Base-by-base conservation (phyloP, 2,797 vertebrate species). In the Psittacula echo region DNA sequence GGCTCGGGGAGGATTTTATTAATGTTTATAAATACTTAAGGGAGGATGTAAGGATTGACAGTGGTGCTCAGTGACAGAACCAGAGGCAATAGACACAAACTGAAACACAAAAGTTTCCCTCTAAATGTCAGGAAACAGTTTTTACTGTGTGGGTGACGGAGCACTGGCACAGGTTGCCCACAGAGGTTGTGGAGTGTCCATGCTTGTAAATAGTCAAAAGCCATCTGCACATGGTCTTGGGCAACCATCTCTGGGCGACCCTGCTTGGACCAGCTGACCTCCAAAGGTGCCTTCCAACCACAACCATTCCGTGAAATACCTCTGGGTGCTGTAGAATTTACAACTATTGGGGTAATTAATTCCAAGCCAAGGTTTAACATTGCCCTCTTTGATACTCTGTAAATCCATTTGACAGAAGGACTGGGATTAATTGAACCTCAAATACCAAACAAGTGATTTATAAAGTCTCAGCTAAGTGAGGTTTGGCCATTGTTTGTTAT, bases 291-390 rank as follows among this genome's bases (percentile, higher is more conserved):
- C 19, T 92, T 82, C n/a, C n/a, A 54, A 8, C 13, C 27, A 41
- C 47, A 82, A 26, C 15, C 34, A 5, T 62, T 94, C 66, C 68
- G 30, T 72, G 60, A 80, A 50, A 37, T 93, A 47, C 13, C 29
- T 92, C 60, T 81, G 71, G 58, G 79, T 91, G 34, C 88, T 50
- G 22, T 71, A 44, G 77, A 64, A 75, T 96, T 96, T 95, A 61
- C 34, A 80, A 18, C 85, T 80, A 56, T 96, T 95, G 45, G 80
- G 95, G 74, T 96, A 94, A 95, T 93, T 97, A 74, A 90, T 93
- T 86, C 45, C 42, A 87, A 90, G 14, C 16, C 75, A 58, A 88
- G 67, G 48, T 85, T 96, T 96, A 96, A 89, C 56, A 61, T 62
- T 95, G 45, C 10, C 41, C 26, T 22, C 60, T 86, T 94, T 87